These are phyloP conservation scores for Chinchilla lanigera DNA, from an alignment of 2,113 vertebrate species.

Conservation along the genomic window DNA sequence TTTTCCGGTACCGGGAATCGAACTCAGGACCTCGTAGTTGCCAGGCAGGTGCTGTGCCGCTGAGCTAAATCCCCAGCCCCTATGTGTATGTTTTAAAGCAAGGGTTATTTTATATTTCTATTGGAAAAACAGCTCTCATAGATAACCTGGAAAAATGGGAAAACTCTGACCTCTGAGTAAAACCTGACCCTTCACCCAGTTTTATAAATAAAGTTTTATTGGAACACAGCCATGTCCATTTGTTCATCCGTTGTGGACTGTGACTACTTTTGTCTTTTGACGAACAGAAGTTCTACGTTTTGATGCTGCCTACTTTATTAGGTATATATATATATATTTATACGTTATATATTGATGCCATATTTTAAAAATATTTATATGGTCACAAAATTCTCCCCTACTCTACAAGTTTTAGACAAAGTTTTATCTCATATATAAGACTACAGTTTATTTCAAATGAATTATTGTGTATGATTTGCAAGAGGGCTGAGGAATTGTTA, in stretches of 20 bases:
- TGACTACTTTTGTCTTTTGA: no score
- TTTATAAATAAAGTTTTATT: neutral
- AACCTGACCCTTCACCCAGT: neutral
- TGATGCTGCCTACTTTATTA: neutral
- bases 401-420: neutral
- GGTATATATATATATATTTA: neutral
- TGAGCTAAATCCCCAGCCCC: no score
- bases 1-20: no score
- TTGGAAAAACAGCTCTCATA: neutral
- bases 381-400: neutral
- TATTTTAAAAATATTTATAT: neutral
- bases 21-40: no score
- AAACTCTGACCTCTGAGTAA: neutral
- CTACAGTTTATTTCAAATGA: neutral
- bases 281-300: conserved; percentile 30
- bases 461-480: neutral
- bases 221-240: neutral
- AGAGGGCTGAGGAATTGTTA: neutral
- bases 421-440: neutral
- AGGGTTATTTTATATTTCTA: neutral
- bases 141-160: neutral
- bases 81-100: conserved; percentile 42
- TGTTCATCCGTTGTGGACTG: neutral
- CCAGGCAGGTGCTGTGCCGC: no score
- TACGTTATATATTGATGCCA: neutral